Evolutionary conservation across 2,888 invertebrate species (phyloP).

Genomic region (Machimus rusticus): DNA sequence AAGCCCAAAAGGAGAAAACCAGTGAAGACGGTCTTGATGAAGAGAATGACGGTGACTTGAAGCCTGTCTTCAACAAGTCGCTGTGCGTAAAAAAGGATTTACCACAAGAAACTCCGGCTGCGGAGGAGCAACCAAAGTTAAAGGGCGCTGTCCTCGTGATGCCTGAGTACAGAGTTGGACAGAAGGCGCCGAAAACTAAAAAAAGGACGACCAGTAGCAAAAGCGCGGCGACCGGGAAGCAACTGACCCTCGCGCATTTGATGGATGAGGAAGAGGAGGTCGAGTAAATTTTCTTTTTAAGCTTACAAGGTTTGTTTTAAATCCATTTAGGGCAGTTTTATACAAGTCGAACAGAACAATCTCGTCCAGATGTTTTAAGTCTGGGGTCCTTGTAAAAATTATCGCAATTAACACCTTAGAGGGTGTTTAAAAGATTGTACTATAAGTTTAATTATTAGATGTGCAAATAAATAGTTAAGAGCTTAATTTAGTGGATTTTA

Average conservation of each 20-base stretch:
- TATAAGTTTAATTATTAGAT: background rate
- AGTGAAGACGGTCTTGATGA: conserved; percentile 52
- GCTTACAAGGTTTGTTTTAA: background rate
- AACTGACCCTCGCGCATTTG: conserved; percentile 5
- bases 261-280: background rate
- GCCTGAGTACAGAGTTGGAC: conserved; percentile 85
- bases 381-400: background rate
- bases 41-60: conserved; percentile 1
- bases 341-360: background rate
- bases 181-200: conserved; percentile 66
- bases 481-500: background rate
- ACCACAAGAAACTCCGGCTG: conserved; percentile 53
- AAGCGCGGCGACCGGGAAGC: background rate
- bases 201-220: conserved; percentile 53
- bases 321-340: background rate
- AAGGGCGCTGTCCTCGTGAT: conserved; percentile 76
- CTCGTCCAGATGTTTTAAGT: background rate
- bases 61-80: conserved; percentile 60
- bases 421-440: background rate
- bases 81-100: conserved; percentile 55
- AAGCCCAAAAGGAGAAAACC: conserved; percentile 63
- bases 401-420: background rate
- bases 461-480: background rate
- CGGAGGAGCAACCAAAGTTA: conserved; percentile 64
- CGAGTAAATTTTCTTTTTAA: background rate